Conservation (phyloP, 2,888 invertebrate genomes). For the Thereva unica region DNA sequence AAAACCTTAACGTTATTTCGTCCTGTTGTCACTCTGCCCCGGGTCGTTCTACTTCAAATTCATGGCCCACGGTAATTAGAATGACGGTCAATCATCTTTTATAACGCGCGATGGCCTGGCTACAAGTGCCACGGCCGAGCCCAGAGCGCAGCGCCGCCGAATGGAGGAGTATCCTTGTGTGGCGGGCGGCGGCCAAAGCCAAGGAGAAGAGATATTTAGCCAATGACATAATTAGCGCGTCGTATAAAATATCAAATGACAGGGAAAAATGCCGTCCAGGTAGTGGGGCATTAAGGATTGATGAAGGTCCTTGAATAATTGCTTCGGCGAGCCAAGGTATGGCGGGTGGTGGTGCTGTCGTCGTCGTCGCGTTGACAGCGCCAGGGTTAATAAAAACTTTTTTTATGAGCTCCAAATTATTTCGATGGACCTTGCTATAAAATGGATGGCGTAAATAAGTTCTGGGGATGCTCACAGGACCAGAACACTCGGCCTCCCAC, state of each 20-base stretch:
- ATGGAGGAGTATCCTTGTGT: no score
- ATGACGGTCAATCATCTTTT: slow-evolving; percentile 27
- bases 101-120: slow-evolving; percentile 8
- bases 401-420: slow-evolving; percentile 31
- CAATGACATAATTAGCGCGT: slow-evolving; percentile 17
- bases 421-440: slow-evolving; percentile 5
- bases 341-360: background rate
- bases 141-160: background rate
- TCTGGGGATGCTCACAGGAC: slow-evolving; percentile 5
- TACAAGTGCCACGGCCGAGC: slow-evolving; percentile 11
- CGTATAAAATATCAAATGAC: slow-evolving; percentile 17
- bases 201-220: background rate
- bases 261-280: slow-evolving; percentile 12
- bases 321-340: background rate
- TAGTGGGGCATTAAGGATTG: slow-evolving; percentile 25
- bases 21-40: background rate
- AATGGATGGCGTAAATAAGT: slow-evolving; percentile 1
- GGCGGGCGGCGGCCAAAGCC: no score
- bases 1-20: no score
- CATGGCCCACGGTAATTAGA: slow-evolving; percentile 18
- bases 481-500: slow-evolving; percentile 11
- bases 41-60: slow-evolving; percentile 10
- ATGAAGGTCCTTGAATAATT: slow-evolving; percentile 17
- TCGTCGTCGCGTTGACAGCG: slow-evolving; percentile 20
- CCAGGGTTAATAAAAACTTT: slow-evolving; percentile 23